Evolutionary conservation across 1,140 invertebrate species (phyloP).

Genomic region (Lysiphlebus fabarum): DNA sequence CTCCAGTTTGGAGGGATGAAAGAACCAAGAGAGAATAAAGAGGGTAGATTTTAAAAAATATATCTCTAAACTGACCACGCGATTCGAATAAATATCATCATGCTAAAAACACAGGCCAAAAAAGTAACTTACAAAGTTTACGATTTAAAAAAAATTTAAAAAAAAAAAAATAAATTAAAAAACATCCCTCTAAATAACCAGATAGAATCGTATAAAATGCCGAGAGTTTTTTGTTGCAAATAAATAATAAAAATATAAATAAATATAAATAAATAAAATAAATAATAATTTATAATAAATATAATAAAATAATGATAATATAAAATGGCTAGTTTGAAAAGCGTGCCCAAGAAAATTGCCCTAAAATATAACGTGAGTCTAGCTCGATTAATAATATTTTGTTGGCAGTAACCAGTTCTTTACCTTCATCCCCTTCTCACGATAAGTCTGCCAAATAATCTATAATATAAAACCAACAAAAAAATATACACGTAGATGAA

Average conservation of each 20-base stretch:
- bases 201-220: slow-evolving; percentile 25
- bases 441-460: too few species aligned
- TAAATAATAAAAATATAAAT: background rate
- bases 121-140: too few species aligned
- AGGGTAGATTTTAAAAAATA: slow-evolving; percentile 24
- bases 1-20: slow-evolving; percentile 9
- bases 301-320: background rate
- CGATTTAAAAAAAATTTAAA: too few species aligned
- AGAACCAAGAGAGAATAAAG: too few species aligned
- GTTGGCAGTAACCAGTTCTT: slow-evolving; percentile 13
- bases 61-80: slow-evolving; percentile 24
- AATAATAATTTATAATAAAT: background rate
- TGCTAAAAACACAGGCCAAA: too few species aligned
- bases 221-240: slow-evolving; percentile 12
- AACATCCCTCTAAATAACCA: slow-evolving; percentile 27
- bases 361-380: slow-evolving; percentile 15
- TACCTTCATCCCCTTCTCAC: too few species aligned
- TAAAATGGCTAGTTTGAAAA: background rate
- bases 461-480: too few species aligned
- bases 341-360: slow-evolving; percentile 20
- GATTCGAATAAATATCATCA: slow-evolving; percentile 27
- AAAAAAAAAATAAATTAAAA: slow-evolving; percentile 20
- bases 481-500: too few species aligned
- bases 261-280: slow-evolving; percentile 7
- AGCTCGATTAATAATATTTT: slow-evolving; percentile 22